phyloP scores from a whole-genome alignment of 2,888 invertebrate genomes.

The Peribatodes rhomboidaria region DNA sequence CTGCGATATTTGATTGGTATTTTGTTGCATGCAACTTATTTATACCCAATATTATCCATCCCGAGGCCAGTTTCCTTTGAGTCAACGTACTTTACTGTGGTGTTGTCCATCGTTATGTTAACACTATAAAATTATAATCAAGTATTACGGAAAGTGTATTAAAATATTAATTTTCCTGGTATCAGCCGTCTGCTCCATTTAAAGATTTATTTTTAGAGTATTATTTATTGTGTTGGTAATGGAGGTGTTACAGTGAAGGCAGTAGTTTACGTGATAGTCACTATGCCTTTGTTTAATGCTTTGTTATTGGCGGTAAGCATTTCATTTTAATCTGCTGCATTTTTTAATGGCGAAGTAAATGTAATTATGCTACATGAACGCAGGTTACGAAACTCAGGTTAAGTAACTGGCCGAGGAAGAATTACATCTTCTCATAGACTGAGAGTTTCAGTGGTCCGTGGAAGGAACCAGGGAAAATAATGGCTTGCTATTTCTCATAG shows the following conservation, averaged over 20 bases:
- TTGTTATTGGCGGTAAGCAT: slow-evolving; percentile 11
- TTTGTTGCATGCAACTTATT: not conserved
- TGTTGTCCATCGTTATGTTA: not conserved
- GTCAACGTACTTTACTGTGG: slow-evolving; percentile 13
- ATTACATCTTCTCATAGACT: no score
- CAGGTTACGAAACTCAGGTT: no score
- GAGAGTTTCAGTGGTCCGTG: no score
- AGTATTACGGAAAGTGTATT: slow-evolving; percentile 4
- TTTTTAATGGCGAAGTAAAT: no score
- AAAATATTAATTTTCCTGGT: slow-evolving; percentile 30
- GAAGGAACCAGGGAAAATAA: no score
- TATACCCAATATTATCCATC: not conserved
- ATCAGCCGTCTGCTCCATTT: slow-evolving; percentile 32
- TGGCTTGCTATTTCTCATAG: no score
- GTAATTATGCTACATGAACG: no score
- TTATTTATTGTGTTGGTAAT: not conserved
- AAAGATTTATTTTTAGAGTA: not conserved
- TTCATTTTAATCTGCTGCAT: no score
- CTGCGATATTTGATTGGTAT: not conserved
- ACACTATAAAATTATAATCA: slow-evolving; percentile 1
- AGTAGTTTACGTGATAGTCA: not conserved
- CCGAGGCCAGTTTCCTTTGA: slow-evolving; percentile 13
- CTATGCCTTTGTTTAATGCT: slow-evolving; percentile 18
- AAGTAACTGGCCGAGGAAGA: no score
- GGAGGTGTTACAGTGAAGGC: not conserved